Percentiles rank a stretch among this genome's conserved stretches.
phyloP scores from a whole-genome alignment of 2,888 invertebrate species.

The Xestobium rufovillosum region DNA sequence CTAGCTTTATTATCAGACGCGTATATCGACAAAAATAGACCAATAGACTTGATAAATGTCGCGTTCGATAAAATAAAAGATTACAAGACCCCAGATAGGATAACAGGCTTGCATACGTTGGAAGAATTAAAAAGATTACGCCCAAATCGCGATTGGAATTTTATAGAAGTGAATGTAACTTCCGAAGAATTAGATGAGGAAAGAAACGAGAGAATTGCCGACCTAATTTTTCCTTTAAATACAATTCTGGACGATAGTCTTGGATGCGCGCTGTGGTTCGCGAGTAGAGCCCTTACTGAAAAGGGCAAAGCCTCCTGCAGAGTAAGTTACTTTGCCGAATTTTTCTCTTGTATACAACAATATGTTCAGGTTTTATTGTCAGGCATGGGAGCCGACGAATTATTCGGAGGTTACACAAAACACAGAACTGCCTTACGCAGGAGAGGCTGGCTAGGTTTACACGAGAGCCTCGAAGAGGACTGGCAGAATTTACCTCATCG shows the following conservation, averaged over 20 bases:
- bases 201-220: slow-evolving; percentile 54
- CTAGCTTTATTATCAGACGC: slow-evolving; percentile 72
- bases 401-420: slow-evolving; percentile 89
- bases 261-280: slow-evolving; percentile 96
- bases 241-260: slow-evolving; percentile 94
- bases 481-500: slow-evolving; percentile 79
- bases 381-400: slow-evolving; percentile 96
- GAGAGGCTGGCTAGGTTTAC: slow-evolving; percentile 47
- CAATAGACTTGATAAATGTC: slow-evolving; percentile 92
- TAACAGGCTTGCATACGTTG: slow-evolving; percentile 66
- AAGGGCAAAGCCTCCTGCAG: slow-evolving; percentile 54
- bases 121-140: slow-evolving; percentile 61
- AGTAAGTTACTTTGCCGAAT: slow-evolving; percentile 40
- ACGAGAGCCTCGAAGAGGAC: slow-evolving; percentile 58
- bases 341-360: neutral
- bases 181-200: slow-evolving; percentile 54
- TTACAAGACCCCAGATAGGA: slow-evolving; percentile 76
- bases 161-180: slow-evolving; percentile 70
- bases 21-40: slow-evolving; percentile 54
- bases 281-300: slow-evolving; percentile 63
- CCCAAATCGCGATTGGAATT: slow-evolving; percentile 72
- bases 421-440: slow-evolving; percentile 69
- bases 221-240: slow-evolving; percentile 76
- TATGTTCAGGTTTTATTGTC: slow-evolving; percentile 62
- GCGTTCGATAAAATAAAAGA: slow-evolving; percentile 61